Evolutionary conservation across 2,113 vertebrate genomes (phyloP), one percentile per base, ranked within the genome.

Genomic region (Polypterus bichir): DNA sequence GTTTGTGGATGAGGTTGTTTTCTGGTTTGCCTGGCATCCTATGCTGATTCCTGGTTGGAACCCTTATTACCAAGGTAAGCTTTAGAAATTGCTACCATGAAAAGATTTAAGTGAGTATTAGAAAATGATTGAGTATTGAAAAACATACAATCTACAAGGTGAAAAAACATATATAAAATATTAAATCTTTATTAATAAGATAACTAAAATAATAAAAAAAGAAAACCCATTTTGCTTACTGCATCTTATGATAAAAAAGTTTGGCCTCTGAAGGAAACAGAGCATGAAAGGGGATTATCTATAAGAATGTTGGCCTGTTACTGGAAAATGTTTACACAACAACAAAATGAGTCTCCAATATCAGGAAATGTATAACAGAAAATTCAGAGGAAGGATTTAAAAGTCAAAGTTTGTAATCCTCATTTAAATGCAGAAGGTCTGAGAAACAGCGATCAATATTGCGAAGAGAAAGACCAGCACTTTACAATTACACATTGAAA

Each of bases 201-300:
- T 9, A 67, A 64, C 59, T 46, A 66, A 49, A 66, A 54, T 62
- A 62, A 59, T 57, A 65, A 61, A 66, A 61, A 66, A 67, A 60
- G 49, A 67, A 68, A 60, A 62, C 64, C 64, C 56, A 51, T 59
- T 64, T 62, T 64, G 54, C 46, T 59, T 60, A 47, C 57, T 59
- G 57, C 52, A 54, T 57, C 53, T 44, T 47, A 46, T 52, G 58
- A 70, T 61, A 66, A 65, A 66, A 59, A 68, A 65, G 51, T 54
- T 56, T 59, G 66, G 62, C 65, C 56, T 62, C 54, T 57, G 54
- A 62, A 60, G 46, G 59, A 73, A 73, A 60, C 62, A 48, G 62
- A 68, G 59, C 66, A 70, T 68, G 66, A 73, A 73, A 68, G 66
- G 54, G 61, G 62, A 70, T 72, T 73, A 68, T 73, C 54, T 54